Base-by-base conservation (phyloP, 2,888 invertebrate genomes). In the Andrena bicolor region DNA sequence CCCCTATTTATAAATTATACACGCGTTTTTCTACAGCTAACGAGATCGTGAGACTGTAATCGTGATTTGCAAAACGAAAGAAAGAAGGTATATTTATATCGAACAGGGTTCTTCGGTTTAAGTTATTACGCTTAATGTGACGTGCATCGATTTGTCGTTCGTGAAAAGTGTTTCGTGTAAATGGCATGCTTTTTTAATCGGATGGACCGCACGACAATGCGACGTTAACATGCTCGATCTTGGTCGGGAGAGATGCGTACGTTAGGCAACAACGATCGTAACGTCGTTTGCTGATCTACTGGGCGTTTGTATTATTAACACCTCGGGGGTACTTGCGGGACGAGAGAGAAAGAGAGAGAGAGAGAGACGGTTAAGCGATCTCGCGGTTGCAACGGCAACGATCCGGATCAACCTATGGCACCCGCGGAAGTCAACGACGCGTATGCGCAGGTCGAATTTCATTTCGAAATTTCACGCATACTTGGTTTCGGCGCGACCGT, bases 71-170 rank as follows among this genome's bases (percentile, higher is more conserved):
- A 86, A 80, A 82, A 80, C 0, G 16, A 2, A 20, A 8, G 8
- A 20, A 53, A 20, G 53, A 53, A 56, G 56, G 65, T 82, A 85
- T 86, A 86, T 20, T 90, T 90, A 90, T 89, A 91, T 90, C 87
- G 88, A 90, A 90, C 89, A 92, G 90, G 90, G 88, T 92, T 92
- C 83, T 73, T 73, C 63, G 86, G 81, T 90, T 90, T 83, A 84
- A 83, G 82, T 89, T 86, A 86, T 41, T 88, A 86, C 83, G 82
- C 75, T 86, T 89, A 86, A 84, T 80, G 78, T 80, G 79, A 88
- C 76, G 70, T 80, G 78, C 56, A 78, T 88, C 76, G 76, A 84
- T 89, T 41, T 79, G 82, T 83, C 76, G 66, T 83, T 68, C 73
- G 72, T 79, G 66, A 73, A 72, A 78, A 78, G 82, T 41, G 41